phyloP scores from a whole-genome alignment of 2,888 invertebrate species.

The Dryococelus australis region DNA sequence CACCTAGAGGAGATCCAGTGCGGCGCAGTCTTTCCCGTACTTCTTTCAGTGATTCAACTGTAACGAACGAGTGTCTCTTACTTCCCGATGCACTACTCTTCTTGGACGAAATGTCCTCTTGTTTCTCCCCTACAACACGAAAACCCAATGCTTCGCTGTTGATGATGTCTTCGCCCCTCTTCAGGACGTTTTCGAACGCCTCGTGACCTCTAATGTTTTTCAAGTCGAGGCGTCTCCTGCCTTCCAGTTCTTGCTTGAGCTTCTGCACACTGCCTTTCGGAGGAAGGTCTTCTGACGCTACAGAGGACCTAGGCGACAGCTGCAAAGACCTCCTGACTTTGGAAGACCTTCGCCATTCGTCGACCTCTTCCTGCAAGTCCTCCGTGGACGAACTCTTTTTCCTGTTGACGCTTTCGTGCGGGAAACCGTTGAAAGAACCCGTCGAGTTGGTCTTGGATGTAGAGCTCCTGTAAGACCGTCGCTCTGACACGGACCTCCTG shows the following conservation, averaged over 20 bases:
- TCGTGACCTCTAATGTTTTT: slow-evolving; percentile 34
- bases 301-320: slow-evolving; percentile 59
- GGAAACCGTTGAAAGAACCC: slow-evolving; percentile 30
- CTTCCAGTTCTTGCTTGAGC: slow-evolving; percentile 61
- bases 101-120: neutral
- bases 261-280: slow-evolving; percentile 60
- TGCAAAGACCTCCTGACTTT: slow-evolving; percentile 71
- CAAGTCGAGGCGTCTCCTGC: slow-evolving; percentile 27
- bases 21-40: slow-evolving; percentile 66
- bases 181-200: slow-evolving; percentile 36
- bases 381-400: slow-evolving; percentile 63
- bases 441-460: neutral
- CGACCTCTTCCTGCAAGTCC: slow-evolving; percentile 57
- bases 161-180: slow-evolving; percentile 34
- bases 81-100: slow-evolving; percentile 2
- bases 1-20: slow-evolving; percentile 54
- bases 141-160: slow-evolving; percentile 21
- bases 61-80: slow-evolving; percentile 62
- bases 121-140: slow-evolving; percentile 9
- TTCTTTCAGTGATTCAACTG: slow-evolving; percentile 67
- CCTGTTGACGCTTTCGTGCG: slow-evolving; percentile 48
- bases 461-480: slow-evolving; percentile 16
- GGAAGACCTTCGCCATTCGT: slow-evolving; percentile 64
- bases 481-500: slow-evolving; percentile 21
- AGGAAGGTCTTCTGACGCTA: slow-evolving; percentile 26